These are phyloP conservation scores for Bombus haemorrhoidalis DNA, from an alignment of 1,140 invertebrate genomes.

Conservation along the genomic window DNA sequence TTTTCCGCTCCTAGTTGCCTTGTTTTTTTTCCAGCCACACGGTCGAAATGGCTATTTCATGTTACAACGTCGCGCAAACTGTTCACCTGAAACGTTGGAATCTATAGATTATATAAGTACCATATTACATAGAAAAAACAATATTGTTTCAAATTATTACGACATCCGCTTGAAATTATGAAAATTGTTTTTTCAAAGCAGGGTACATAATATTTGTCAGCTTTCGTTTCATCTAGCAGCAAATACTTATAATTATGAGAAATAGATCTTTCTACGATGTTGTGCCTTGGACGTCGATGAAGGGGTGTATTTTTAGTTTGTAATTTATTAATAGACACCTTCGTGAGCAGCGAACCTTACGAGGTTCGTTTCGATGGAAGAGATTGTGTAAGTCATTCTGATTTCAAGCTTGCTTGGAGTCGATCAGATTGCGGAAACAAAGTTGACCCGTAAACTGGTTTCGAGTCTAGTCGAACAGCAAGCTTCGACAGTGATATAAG, in stretches of 20 bases:
- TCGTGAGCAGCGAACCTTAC: neutral
- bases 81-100: neutral
- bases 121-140: too few species aligned
- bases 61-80: neutral
- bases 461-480: neutral
- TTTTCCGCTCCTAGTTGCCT: neutral
- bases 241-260: constrained; percentile 9
- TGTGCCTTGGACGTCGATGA: neutral
- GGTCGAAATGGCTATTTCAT: neutral
- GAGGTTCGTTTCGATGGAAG: neutral
- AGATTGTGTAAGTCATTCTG: neutral
- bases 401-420: neutral
- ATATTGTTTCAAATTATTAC: neutral
- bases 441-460: neutral
- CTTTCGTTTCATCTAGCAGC: constrained; percentile 5
- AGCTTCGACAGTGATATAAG: neutral
- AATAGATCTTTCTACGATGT: neutral
- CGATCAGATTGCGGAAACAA: neutral
- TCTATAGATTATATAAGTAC: neutral
- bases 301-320: constrained; percentile 10
- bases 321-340: constrained; percentile 13
- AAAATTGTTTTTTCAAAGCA: neutral
- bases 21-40: too few species aligned
- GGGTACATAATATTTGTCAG: constrained; percentile 11
- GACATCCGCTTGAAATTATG: neutral